A percentile compares a stretch with the other conserved stretches of the same genome.
Conservation (phyloP, 2,113 vertebrate genomes). For the Gorsachius goisagi region DNA sequence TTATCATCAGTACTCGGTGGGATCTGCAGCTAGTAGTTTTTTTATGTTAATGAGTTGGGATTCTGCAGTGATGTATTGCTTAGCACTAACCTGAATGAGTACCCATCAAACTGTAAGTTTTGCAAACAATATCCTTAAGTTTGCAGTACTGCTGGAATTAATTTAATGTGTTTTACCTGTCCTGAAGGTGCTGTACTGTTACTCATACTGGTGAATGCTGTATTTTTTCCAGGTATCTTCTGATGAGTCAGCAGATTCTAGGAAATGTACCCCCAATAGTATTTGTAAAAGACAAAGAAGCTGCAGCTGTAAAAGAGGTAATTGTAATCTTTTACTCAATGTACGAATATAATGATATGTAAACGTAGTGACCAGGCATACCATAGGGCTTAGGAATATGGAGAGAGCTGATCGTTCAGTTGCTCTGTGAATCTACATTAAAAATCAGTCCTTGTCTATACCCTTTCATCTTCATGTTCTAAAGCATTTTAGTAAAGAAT, state of each 20-base stretch:
- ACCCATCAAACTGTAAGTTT: background rate
- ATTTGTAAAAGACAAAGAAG: constrained; percentile 80
- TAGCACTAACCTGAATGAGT: background rate
- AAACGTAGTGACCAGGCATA: background rate
- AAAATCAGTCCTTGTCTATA: background rate
- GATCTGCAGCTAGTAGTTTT: background rate
- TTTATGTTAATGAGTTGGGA: background rate
- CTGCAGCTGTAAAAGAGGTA: constrained; percentile 77
- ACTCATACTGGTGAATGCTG: background rate
- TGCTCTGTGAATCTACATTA: background rate
- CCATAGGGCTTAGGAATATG: background rate
- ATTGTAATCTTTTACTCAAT: background rate
- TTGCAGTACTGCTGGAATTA: background rate
- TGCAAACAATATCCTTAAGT: background rate
- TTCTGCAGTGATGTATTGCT: background rate
- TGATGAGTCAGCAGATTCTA: constrained; percentile 78
- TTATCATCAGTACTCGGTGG: background rate
- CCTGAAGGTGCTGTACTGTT: background rate
- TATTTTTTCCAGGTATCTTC: constrained; percentile 75
- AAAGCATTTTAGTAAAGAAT: background rate
- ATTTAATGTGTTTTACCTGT: background rate
- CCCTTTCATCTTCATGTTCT: background rate
- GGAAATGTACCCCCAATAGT: constrained; percentile 77
- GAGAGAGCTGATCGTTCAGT: background rate
- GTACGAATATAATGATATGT: background rate